Percentiles rank a stretch among this genome's conserved stretches.
Conservation (phyloP, 2,797 vertebrate species). For the Merluccius polli region DNA sequence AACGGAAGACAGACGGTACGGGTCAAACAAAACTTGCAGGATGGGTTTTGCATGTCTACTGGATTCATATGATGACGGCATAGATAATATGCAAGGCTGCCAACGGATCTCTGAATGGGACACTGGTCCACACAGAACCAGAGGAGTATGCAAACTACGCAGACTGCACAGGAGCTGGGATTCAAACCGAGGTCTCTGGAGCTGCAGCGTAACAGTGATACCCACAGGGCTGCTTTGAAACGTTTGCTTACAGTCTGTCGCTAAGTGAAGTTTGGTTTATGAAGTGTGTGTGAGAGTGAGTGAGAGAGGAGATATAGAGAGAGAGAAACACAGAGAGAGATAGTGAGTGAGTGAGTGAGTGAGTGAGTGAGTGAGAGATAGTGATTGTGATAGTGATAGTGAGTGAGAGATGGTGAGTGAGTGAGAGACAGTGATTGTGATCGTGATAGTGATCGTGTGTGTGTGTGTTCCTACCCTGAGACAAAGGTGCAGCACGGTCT, state of each 20-base stretch:
- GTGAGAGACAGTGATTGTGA: too few relatives aligned
- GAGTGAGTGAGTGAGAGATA: too few relatives aligned
- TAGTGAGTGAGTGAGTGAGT: too few relatives aligned
- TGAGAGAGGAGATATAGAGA: neutral
- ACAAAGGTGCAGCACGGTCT: constrained; percentile 96
- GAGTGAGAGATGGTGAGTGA: neutral
- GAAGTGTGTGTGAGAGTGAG: neutral
- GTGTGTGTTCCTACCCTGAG: constrained; percentile 81
- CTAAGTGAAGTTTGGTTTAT: neutral
- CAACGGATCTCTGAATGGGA: neutral
- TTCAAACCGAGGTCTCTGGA: too few relatives aligned
- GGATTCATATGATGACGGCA: too few relatives aligned
- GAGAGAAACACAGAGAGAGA: too few relatives aligned
- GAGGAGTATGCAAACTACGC: neutral
- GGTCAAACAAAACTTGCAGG: neutral
- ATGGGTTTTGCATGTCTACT: neutral
- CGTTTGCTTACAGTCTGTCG: neutral
- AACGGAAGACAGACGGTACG: constrained; percentile 21
- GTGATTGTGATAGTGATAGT: neutral
- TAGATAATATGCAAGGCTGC: neutral
- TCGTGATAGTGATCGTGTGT: neutral
- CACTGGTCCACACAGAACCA: neutral
- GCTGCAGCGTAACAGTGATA: neutral
- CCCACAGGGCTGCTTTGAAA: neutral
- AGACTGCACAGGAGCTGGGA: neutral